These are phyloP conservation scores for Leptodactylus fuscus DNA, from an alignment of 2,113 vertebrate genomes.

Conservation along the genomic window DNA sequence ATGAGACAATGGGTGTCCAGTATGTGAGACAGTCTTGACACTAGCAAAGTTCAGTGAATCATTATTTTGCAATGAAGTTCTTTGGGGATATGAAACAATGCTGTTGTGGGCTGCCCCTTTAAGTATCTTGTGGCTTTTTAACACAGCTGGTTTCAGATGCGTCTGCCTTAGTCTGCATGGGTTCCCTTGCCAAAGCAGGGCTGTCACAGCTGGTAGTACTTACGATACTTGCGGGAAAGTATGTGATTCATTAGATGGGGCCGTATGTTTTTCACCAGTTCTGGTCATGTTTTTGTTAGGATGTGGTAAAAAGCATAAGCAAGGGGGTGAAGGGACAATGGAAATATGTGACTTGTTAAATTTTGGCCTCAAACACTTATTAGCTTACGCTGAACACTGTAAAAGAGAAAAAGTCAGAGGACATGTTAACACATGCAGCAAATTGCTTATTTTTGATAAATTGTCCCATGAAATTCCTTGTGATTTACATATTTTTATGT, in stretches of 20 bases:
- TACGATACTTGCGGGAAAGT: constrained; percentile 95
- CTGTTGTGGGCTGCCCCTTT: constrained; percentile 57
- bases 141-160: constrained; percentile 95
- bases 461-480: constrained; percentile 65
- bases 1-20: constrained; percentile 41
- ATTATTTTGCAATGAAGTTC: constrained; percentile 51
- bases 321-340: constrained; percentile 88
- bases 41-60: constrained; percentile 48
- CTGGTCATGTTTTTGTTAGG: constrained; percentile 99
- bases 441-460: constrained; percentile 83
- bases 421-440: constrained; percentile 84
- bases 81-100: constrained; percentile 55
- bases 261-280: constrained; percentile 96
- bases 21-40: constrained; percentile 45
- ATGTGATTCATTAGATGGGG: constrained; percentile 99
- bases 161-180: constrained; percentile 79
- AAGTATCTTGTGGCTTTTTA: constrained; percentile 88
- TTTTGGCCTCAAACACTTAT: constrained; percentile 87
- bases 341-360: constrained; percentile 92
- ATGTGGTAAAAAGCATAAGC: constrained; percentile 99
- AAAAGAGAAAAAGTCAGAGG: constrained; percentile 70
- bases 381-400: constrained; percentile 81
- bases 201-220: constrained; percentile 99
- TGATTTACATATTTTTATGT: too few species aligned
- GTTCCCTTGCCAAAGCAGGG: constrained; percentile 87